Evolutionary conservation across 2,797 vertebrate species (phyloP).

Genomic region (Ispidina picta): DNA sequence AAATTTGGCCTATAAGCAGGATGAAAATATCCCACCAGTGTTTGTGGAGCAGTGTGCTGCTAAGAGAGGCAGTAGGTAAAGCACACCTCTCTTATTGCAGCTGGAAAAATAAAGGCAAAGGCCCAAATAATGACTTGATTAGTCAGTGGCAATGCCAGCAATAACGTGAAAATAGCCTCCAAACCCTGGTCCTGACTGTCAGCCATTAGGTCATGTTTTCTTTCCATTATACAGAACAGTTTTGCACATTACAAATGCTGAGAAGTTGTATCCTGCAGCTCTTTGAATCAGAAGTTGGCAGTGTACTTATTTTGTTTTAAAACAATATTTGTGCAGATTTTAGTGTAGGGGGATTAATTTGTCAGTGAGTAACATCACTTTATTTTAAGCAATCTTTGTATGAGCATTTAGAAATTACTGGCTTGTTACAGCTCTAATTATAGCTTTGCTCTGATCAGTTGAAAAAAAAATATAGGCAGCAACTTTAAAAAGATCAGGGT

Average conservation of each 20-base stretch:
- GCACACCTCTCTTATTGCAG: background rate
- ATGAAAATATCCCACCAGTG: background rate
- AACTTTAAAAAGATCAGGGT: background rate
- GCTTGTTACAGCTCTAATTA: background rate
- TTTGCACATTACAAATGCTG: background rate
- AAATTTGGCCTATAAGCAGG: background rate
- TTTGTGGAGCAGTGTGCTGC: background rate
- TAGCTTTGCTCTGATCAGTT: background rate
- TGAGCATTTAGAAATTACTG: background rate
- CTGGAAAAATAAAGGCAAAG: background rate
- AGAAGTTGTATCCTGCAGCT: background rate
- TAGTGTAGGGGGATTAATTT: background rate
- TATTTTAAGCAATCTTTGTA: background rate
- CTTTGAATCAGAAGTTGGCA: constrained; percentile 3
- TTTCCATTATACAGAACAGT: background rate
- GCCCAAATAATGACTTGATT: background rate
- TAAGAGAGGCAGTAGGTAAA: background rate
- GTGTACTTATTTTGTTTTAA: constrained; percentile 14
- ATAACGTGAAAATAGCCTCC: background rate
- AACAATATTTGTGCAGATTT: background rate
- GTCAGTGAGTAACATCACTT: background rate
- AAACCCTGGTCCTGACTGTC: background rate
- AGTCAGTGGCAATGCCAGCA: background rate
- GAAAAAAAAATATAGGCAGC: background rate
- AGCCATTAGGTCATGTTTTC: background rate